Evolutionary conservation across 2,797 vertebrate species (phyloP).

Genomic region (Diplodus sargus): DNA sequence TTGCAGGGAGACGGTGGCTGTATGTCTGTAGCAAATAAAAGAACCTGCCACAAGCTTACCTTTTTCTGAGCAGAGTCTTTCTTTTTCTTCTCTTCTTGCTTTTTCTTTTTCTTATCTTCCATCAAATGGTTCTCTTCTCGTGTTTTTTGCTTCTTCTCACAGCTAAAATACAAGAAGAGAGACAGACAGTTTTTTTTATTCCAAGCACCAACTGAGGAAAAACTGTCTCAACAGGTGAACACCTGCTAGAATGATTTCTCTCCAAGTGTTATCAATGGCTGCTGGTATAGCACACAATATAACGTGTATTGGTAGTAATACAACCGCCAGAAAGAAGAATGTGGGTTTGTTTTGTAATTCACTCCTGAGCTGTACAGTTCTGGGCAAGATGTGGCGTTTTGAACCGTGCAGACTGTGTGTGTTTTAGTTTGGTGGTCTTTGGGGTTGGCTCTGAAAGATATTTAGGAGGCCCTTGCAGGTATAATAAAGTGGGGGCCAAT

Average conservation of each 20-base stretch:
- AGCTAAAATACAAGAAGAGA: slow-evolving; percentile 65
- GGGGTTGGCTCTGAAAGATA: slow-evolving; percentile 50
- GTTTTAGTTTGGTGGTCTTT: slow-evolving; percentile 25
- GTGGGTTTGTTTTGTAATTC: slow-evolving; percentile 22
- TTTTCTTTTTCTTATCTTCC: slow-evolving; percentile 99
- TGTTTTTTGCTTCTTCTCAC: slow-evolving; percentile 91
- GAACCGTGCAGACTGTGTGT: slow-evolving; percentile 1
- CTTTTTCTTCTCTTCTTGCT: slow-evolving; percentile 99
- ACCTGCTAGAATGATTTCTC: slow-evolving; percentile 16
- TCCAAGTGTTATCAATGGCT: slow-evolving; percentile 6
- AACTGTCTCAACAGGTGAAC: slow-evolving; percentile 15
- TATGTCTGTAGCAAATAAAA: background rate
- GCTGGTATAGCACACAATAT: background rate
- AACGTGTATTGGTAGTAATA: background rate
- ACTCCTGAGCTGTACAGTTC: slow-evolving; percentile 15
- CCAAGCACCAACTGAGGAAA: slow-evolving; percentile 15
- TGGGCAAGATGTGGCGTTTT: slow-evolving; percentile 23
- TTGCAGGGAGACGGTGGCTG: background rate
- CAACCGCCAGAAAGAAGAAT: slow-evolving; percentile 15
- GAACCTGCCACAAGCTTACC: slow-evolving; percentile 75
- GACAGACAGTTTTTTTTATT: slow-evolving; percentile 25
- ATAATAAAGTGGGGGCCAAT: slow-evolving; percentile 8
- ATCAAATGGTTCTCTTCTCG: slow-evolving; percentile 97
- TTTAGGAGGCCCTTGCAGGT: slow-evolving; percentile 43
- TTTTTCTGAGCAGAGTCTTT: slow-evolving; percentile 97